Evolutionary conservation across 2,797 vertebrate genomes (phyloP).

Genomic region (Avahi laniger): DNA sequence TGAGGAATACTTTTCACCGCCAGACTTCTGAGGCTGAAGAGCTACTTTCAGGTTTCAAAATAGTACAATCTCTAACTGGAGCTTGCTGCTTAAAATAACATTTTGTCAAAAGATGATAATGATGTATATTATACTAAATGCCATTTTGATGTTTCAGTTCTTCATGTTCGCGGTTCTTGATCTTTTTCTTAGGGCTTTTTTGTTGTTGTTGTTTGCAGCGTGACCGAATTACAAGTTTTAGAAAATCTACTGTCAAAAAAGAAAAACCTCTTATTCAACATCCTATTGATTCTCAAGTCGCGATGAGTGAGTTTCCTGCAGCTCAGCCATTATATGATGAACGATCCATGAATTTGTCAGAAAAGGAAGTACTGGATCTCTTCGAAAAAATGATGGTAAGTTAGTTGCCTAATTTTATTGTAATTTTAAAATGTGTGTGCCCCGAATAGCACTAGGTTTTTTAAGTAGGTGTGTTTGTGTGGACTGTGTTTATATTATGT

Average conservation of each 20-base stretch:
- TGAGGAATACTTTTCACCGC: slow-evolving; percentile 29
- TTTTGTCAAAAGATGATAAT: slow-evolving; percentile 60
- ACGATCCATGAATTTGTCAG: slow-evolving; percentile 95
- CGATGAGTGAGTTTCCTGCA: slow-evolving; percentile 90
- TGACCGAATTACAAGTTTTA: slow-evolving; percentile 97
- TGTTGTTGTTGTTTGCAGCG: slow-evolving; percentile 88
- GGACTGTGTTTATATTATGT: not conserved
- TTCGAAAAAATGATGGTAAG: slow-evolving; percentile 99
- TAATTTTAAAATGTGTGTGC: slow-evolving; percentile 36
- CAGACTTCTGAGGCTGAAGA: slow-evolving; percentile 20
- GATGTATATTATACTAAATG: slow-evolving; percentile 52
- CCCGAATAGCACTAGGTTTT: not conserved
- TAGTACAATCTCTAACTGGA: slow-evolving; percentile 76
- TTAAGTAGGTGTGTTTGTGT: slow-evolving; percentile 35
- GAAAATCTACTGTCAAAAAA: slow-evolving; percentile 93
- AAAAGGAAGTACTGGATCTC: slow-evolving; percentile 98
- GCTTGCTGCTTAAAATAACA: slow-evolving; percentile 80
- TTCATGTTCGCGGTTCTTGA: slow-evolving; percentile 10
- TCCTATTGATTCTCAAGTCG: slow-evolving; percentile 91
- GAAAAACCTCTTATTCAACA: slow-evolving; percentile 97
- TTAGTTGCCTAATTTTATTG: not conserved
- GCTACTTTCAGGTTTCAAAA: slow-evolving; percentile 49
- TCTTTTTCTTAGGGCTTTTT: slow-evolving; percentile 53
- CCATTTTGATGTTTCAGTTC: slow-evolving; percentile 60
- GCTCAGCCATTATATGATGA: slow-evolving; percentile 95